A percentile compares a stretch with the other conserved stretches of the same genome.
Evolutionary conservation across 2,888 invertebrate species (phyloP).

Genomic region (Eupithecia inturbata): DNA sequence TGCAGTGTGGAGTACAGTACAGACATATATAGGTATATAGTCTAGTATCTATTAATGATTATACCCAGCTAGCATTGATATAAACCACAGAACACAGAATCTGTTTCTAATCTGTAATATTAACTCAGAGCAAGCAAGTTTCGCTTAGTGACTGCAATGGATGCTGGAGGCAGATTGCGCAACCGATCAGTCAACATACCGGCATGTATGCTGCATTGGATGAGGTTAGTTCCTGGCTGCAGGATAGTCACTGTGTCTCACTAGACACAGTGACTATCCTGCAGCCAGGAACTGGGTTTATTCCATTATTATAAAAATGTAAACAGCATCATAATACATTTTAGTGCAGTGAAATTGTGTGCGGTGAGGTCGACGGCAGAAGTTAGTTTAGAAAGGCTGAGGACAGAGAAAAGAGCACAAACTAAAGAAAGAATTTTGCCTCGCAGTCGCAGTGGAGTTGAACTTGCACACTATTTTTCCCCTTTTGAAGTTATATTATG

Average conservation of each 20-base stretch:
- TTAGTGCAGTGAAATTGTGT: too few species aligned
- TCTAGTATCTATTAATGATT: too few species aligned
- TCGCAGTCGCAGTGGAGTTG: neutral
- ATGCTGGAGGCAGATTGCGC: slow-evolving; percentile 42
- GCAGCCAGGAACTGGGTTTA: neutral
- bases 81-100: too few species aligned
- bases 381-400: too few species aligned
- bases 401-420: too few species aligned
- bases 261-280: neutral
- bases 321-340: too few species aligned
- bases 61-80: too few species aligned
- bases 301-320: neutral
- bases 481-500: neutral
- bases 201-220: slow-evolving; percentile 35
- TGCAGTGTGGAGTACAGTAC: too few species aligned
- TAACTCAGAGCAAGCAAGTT: neutral
- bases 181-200: slow-evolving; percentile 46
- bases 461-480: neutral
- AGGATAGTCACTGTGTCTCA: neutral
- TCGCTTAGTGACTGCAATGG: neutral
- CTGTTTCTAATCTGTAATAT: too few species aligned
- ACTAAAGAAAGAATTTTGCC: too few species aligned
- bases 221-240: slow-evolving; percentile 14
- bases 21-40: too few species aligned
- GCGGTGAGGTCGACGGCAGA: too few species aligned